Conservation (phyloP, 2,888 invertebrate species). For the Graphium colonna region DNA sequence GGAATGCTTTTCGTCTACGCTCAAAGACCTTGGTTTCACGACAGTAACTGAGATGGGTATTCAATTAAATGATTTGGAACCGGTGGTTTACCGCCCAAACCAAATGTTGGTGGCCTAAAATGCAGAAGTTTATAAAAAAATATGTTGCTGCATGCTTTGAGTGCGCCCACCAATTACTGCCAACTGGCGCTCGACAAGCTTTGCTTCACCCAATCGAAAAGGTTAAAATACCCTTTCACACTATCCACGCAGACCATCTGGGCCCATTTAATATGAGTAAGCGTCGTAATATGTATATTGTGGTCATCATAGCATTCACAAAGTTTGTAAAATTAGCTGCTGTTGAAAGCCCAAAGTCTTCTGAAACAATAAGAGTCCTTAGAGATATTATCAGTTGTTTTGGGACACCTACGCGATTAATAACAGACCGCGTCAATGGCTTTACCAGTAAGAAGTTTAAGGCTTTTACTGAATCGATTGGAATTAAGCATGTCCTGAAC, state of each 20-base stretch:
- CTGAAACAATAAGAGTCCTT: too few relatives aligned
- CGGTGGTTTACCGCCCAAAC: too few relatives aligned
- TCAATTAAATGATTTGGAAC: too few relatives aligned
- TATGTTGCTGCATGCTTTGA: constrained; percentile 48
- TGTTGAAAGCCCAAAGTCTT: too few relatives aligned
- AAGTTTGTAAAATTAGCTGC: too few relatives aligned
- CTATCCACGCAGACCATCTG: constrained; percentile 49
- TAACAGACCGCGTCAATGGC: background rate
- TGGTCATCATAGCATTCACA: constrained; percentile 44
- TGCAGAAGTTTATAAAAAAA: constrained; percentile 44
- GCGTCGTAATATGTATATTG: constrained; percentile 37
- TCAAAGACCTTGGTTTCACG: too few relatives aligned
- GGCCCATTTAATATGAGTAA: constrained; percentile 43
- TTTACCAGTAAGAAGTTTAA: background rate
- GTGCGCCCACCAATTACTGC: constrained; percentile 28
- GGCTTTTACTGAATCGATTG: too few relatives aligned
- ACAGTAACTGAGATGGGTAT: too few relatives aligned
- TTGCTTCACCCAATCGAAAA: constrained; percentile 47
- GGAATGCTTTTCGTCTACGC: too few relatives aligned
- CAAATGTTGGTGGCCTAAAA: constrained; percentile 52
- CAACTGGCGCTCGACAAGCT: constrained; percentile 30
- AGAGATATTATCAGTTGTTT: too few relatives aligned
- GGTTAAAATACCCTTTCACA: constrained; percentile 42
- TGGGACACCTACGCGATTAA: background rate
- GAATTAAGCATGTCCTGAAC: too few relatives aligned